Evolutionary conservation across 2,888 invertebrate species (phyloP).

Genomic region (Tetranychus truncatus): DNA sequence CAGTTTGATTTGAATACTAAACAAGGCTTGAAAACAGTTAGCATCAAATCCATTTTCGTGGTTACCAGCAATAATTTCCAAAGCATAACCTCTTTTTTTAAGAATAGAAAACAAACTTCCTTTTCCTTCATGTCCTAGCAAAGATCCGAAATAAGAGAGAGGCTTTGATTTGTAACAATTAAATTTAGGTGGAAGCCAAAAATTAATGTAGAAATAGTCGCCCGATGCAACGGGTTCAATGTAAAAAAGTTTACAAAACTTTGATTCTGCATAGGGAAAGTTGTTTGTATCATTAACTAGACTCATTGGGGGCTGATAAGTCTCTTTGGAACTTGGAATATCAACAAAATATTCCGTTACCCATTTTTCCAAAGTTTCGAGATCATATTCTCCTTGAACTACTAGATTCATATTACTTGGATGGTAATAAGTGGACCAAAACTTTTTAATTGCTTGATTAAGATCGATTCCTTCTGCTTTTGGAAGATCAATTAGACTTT

Average conservation of each 20-base stretch:
- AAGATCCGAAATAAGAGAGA: constrained; percentile 16
- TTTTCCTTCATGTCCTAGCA: constrained; percentile 23
- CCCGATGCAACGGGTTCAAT: constrained; percentile 31
- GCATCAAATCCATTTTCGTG: constrained; percentile 50
- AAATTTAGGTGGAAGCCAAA: constrained; percentile 44
- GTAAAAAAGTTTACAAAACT: constrained; percentile 31
- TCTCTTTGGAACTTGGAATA: background rate
- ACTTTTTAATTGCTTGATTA: constrained; percentile 16
- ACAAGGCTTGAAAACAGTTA: constrained; percentile 56
- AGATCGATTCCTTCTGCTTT: constrained; percentile 16
- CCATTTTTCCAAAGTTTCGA: constrained; percentile 19
- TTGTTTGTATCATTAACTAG: background rate
- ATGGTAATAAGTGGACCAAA: constrained; percentile 17
- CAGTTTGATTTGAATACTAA: constrained; percentile 51
- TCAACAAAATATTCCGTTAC: constrained; percentile 15
- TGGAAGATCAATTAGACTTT: constrained; percentile 17
- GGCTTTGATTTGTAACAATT: constrained; percentile 33
- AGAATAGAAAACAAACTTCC: constrained; percentile 20
- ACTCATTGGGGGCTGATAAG: background rate
- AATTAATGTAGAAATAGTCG: constrained; percentile 42
- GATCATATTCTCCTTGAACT: constrained; percentile 21
- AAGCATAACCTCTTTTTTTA: constrained; percentile 30
- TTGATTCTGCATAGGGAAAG: constrained; percentile 29
- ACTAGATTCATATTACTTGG: constrained; percentile 22
- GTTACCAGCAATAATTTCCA: constrained; percentile 30